Conservation (phyloP, 2,797 vertebrate species). For the Pogonophryne albipinna region DNA sequence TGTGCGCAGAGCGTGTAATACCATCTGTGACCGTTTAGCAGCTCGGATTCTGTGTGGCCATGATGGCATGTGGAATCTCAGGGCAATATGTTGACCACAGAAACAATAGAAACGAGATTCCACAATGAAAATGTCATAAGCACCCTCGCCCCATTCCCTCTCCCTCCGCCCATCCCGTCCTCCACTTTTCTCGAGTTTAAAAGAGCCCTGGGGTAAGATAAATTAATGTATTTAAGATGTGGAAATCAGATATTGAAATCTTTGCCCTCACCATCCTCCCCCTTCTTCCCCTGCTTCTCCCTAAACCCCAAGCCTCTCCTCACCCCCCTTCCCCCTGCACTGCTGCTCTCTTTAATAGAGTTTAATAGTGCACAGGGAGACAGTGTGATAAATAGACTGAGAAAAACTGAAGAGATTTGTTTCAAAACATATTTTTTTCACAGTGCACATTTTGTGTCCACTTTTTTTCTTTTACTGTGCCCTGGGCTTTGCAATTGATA, state of each 20-base stretch:
- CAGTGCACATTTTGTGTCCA: conserved; percentile 78
- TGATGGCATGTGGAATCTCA: conserved; percentile 80
- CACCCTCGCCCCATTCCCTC: conserved; percentile 68
- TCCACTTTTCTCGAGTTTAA: conserved; percentile 69
- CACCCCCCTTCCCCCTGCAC: conserved; percentile 61
- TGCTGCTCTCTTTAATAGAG: conserved; percentile 83
- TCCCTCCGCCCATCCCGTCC: conserved; percentile 63
- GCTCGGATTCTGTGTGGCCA: conserved; percentile 74
- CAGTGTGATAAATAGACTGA: conserved; percentile 87
- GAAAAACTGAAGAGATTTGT: conserved; percentile 80
- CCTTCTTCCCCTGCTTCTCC: conserved; percentile 80
- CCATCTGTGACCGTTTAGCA: conserved; percentile 80
- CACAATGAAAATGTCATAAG: conserved; percentile 82
- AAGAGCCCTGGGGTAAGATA: conserved; percentile 80
- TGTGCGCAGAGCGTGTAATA: conserved; percentile 59
- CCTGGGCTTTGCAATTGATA: conserved; percentile 99
- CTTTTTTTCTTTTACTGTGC: conserved; percentile 91
- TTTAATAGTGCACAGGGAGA: conserved; percentile 85
- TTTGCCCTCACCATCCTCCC: conserved; percentile 89
- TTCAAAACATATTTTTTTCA: conserved; percentile 75
- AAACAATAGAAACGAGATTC: conserved; percentile 83
- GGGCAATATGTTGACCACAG: conserved; percentile 81
- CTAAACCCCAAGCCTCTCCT: conserved; percentile 61
- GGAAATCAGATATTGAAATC: conserved; percentile 90
- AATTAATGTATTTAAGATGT: conserved; percentile 88